Conservation (phyloP, 2,888 invertebrate genomes). For the Drosophila pegasa region DNA sequence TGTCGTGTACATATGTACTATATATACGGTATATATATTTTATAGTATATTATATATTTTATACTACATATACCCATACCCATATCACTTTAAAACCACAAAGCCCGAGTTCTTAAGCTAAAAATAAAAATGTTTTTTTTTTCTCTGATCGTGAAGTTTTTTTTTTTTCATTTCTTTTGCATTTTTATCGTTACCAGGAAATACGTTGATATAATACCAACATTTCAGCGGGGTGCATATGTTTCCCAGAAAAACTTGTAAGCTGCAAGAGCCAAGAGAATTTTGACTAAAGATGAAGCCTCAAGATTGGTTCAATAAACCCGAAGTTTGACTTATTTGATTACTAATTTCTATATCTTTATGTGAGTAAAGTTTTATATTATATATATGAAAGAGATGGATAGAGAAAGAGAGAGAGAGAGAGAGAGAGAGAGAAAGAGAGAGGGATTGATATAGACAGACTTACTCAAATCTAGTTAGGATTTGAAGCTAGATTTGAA, state of each 20-base stretch:
- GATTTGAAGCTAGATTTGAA: too few species aligned
- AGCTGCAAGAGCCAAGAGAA: neutral
- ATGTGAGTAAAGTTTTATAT: neutral
- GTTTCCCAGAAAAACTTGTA: slow-evolving; percentile 4
- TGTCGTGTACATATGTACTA: neutral
- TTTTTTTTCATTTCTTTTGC: neutral
- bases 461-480: too few species aligned
- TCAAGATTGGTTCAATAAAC: slow-evolving; percentile 1
- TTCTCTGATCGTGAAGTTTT: neutral
- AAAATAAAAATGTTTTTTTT: slow-evolving; percentile 1
- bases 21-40: too few species aligned
- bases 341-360: neutral
- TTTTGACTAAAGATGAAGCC: neutral
- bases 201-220: slow-evolving; percentile 2
- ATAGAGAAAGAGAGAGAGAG: neutral
- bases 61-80: too few species aligned
- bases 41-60: neutral
- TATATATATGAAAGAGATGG: neutral
- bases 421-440: neutral
- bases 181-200: slow-evolving; percentile 6
- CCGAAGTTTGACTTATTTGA: neutral
- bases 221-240: neutral
- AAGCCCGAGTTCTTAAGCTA: neutral
- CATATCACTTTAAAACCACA: neutral
- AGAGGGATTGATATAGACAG: neutral